A percentile compares a stretch with the other conserved stretches of the same genome.
These are phyloP conservation scores for Burhinus bistriatus DNA, from an alignment of 2,113 vertebrate species.

Conservation along the genomic window DNA sequence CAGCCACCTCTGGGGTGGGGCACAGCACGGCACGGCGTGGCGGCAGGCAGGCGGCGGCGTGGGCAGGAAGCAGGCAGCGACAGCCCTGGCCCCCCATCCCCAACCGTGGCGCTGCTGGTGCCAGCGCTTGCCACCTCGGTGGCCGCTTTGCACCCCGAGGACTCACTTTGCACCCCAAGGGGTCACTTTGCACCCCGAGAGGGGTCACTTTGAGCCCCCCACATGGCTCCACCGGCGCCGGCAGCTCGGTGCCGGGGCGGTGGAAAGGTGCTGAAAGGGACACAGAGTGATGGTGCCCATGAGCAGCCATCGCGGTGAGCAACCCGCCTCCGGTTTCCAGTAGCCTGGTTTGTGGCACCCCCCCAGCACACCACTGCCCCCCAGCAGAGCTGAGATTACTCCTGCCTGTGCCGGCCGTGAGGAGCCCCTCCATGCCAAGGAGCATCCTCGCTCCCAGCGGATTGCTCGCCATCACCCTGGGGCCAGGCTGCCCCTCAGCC, in stretches of 20 bases:
- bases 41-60: not conserved
- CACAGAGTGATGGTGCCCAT: not conserved
- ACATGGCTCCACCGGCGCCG: rapidly evolving
- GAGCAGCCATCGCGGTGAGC: not conserved
- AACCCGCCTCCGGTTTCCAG: not conserved
- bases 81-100: not conserved
- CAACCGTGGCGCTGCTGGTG: not conserved
- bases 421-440: not conserved
- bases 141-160: not conserved
- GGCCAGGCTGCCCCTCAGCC: not conserved
- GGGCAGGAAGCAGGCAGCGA: not conserved
- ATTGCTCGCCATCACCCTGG: not conserved
- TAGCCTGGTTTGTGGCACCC: no score
- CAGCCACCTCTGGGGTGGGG: constrained; percentile 43
- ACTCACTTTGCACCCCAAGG: not conserved
- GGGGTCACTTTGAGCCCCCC: not conserved
- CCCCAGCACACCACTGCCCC: not conserved
- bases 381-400: not conserved
- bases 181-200: not conserved
- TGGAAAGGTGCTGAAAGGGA: not conserved
- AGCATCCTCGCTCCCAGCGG: not conserved
- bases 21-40: not conserved
- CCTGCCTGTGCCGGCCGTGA: rapidly evolving
- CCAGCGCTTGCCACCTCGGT: rapidly evolving
- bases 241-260: rapidly evolving